Percentiles rank a stretch among this genome's conserved stretches.
Conservation (phyloP, 1,140 invertebrate genomes). For the Mizuhopecten yessoensis region DNA sequence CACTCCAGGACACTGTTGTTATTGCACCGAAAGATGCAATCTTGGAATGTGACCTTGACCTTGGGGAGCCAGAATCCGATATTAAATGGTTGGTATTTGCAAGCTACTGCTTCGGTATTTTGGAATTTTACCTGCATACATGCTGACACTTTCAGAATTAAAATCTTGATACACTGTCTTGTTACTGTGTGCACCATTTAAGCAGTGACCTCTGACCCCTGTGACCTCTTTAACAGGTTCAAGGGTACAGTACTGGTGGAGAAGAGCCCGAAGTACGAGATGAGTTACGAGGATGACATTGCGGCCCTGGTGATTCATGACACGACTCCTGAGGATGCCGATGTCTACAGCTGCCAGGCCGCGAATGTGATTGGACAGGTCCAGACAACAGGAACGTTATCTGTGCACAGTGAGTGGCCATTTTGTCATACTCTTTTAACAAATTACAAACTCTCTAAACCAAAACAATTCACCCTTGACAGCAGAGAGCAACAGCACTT, state of each 20-base stretch:
- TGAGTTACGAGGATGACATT: slow-evolving; percentile 79
- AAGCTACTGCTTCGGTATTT: no score
- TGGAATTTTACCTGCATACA: background rate
- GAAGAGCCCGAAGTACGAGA: slow-evolving; percentile 81
- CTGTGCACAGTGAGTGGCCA: slow-evolving; percentile 80
- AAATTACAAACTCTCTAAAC: slow-evolving; percentile 11
- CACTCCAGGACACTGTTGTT: slow-evolving; percentile 76
- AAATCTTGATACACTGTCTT: background rate
- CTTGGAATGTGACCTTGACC: slow-evolving; percentile 80
- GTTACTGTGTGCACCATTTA: background rate
- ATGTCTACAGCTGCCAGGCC: slow-evolving; percentile 79
- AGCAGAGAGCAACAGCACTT: no score
- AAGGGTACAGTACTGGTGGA: slow-evolving; percentile 80
- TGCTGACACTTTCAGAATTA: background rate
- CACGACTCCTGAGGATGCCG: slow-evolving; percentile 80
- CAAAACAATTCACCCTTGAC: no score
- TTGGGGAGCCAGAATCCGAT: slow-evolving; percentile 81
- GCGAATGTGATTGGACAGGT: slow-evolving; percentile 80
- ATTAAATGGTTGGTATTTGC: slow-evolving; percentile 77
- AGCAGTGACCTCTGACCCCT: background rate
- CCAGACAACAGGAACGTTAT: slow-evolving; percentile 79
- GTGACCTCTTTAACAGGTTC: slow-evolving; percentile 68
- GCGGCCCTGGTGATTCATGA: slow-evolving; percentile 81
- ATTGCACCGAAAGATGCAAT: slow-evolving; percentile 79
- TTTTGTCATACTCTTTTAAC: background rate